Evolutionary conservation across 1,140 invertebrate species (phyloP), one percentile per base, ranked within the genome.

Genomic region (Phymastichus coffea): DNA sequence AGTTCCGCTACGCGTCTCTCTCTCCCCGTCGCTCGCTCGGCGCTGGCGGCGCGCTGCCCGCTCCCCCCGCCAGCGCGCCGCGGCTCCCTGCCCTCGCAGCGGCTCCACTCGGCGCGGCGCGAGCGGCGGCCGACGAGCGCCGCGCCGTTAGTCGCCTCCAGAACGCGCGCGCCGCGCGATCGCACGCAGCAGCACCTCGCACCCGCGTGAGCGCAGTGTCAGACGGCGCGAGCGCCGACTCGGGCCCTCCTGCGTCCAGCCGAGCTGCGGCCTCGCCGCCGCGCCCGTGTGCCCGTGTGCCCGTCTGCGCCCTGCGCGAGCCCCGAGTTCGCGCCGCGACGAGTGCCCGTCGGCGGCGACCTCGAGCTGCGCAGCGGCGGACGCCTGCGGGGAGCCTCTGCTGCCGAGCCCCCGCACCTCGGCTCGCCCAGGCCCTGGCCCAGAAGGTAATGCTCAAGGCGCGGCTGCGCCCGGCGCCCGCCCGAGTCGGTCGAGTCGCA

Each of bases 141-240:
- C 26, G 52, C 38, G 33, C 48, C 54, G 56, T 65, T 64, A 58
- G 59, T 64, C 66, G 33, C 33, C 44, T 54, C 48, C 57, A 58
- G 55, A 58, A 64, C 60, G 60, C 63, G 62, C 61, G 58, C 59
- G 55, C 56, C 54, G 49, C 53, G 57, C 43, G 60, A 57, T 41
- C 33, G n/a, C n/a, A n/a, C n/a, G n/a, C n/a, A n/a, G n/a, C n/a
- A n/a, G n/a, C 23, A 52, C 57, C 41, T n/a, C 65, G 64, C 66
- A 66, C 40, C 28, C 43, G 25, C 30, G 37, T 35, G 44, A 25
- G 40, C 48, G 41, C 46, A 25, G 55, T 28, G 61, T 46, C 37
- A 30, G 41, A 52, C 55, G 52, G 60, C 37, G 61, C 56, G 46
- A 63, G 56, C 40, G 46, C 51, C 62, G 38, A n/a, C n/a, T n/a